Evolutionary conservation across 92 coral and sea anemone genomes (phyloP), one percentile per base, ranked within the genome.

Genomic region (Actinernus sp.): DNA sequence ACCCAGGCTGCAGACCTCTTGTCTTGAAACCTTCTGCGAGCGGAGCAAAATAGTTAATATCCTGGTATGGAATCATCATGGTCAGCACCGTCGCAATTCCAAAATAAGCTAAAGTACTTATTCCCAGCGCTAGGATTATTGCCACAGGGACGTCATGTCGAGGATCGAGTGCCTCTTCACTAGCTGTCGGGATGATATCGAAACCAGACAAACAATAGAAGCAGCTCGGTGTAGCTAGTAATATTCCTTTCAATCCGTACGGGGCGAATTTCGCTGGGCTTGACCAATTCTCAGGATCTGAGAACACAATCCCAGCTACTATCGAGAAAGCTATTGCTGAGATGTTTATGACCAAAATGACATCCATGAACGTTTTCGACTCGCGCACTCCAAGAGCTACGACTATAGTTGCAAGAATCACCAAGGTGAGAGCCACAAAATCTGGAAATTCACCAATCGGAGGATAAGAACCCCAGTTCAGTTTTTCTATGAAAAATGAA

Each of bases 131-230:
- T 29, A 80, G 43, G 4, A 84, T 49, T 26, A 92, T 84, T 0
- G 89, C 86, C 43, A 49, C 38, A 4, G 97, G 80, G 53, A 90
- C 70, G 5, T 88, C 78, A 7, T 65, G 74, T 2, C 76, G 24
- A 18, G 97, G 95, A 29, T 85, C 81, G 17, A 82, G 24, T 3
- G 96, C 85, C 28, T 92, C 97, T 31, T 92, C 97, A 21, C 89
- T 74, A 2, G 92, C 94, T 26, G 70, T 80, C 20, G 97, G 88
- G 28, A 92, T 78, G 2, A 72, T 38, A 37, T 88, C 97, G 31
- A 92, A 75, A 7, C 97, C 97, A 11, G 78, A 77, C 31, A 92
- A 72, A 45, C 83, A 77, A 38, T 63, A 88, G 64, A 84, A 75
- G 45, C 97, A 92, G n/a, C 61, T 76, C 0, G 97, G 87, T 0